Percentiles rank a stretch among this genome's conserved stretches.
phyloP scores from a whole-genome alignment of 2,888 invertebrate genomes.

The Oxycera nigricornis region DNA sequence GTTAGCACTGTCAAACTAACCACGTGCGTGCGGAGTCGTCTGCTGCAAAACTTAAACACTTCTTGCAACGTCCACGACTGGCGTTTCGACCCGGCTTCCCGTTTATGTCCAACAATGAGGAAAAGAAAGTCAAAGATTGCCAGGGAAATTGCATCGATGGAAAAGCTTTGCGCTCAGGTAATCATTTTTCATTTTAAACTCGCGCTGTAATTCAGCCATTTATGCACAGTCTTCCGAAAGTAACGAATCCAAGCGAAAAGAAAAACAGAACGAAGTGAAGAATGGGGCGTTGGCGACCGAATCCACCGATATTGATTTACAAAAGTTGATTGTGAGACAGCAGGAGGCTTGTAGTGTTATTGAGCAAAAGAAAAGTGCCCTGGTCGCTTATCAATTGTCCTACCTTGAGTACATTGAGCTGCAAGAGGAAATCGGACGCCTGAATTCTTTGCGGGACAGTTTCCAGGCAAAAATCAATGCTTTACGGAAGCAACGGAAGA shows the following conservation, averaged over 20 bases:
- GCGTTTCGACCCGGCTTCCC: too few species aligned
- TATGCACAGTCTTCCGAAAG: too few species aligned
- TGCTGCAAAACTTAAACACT: too few species aligned
- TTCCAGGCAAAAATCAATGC: constrained; percentile 32
- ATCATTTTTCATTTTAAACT: too few species aligned
- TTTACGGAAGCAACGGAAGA: constrained; percentile 6
- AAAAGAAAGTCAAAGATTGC: too few species aligned
- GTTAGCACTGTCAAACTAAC: too few species aligned
- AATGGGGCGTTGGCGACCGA: background rate
- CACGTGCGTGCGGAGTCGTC: too few species aligned
- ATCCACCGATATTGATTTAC: background rate
- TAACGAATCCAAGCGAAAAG: background rate
- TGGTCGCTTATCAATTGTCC: constrained; percentile 27
- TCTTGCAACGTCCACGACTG: too few species aligned
- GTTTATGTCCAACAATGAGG: too few species aligned
- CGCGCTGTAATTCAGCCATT: too few species aligned
- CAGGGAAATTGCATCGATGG: too few species aligned
- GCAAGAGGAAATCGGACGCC: constrained; percentile 39
- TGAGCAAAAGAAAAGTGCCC: constrained; percentile 20
- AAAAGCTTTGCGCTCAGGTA: too few species aligned
- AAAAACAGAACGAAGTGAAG: background rate
- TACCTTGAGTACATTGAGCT: constrained; percentile 44
- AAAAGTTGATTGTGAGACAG: constrained; percentile 15
- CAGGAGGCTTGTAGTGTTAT: constrained; percentile 34
- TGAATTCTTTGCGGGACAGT: constrained; percentile 32